These are phyloP conservation scores for Choreutis nemorana DNA, from an alignment of 2,888 invertebrate species.

Conservation along the genomic window DNA sequence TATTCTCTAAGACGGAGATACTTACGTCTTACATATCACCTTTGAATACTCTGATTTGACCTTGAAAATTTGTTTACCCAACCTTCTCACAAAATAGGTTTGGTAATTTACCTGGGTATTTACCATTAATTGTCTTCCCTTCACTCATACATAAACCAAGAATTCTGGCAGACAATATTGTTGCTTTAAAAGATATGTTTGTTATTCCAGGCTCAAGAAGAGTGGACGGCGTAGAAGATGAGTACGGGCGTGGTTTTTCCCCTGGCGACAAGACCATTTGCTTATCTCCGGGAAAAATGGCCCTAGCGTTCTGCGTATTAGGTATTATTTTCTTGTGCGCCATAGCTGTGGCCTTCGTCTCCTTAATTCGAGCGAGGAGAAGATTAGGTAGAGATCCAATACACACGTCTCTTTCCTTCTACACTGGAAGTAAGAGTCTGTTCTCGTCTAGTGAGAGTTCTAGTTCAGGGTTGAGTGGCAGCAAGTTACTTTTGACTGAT, in stretches of 20 bases:
- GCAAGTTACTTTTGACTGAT: constrained; percentile 67
- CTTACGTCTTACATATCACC: too few species aligned
- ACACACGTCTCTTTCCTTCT: constrained; percentile 63
- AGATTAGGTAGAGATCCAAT: constrained; percentile 52
- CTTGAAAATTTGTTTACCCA: too few species aligned
- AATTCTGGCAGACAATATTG: background rate
- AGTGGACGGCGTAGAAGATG: constrained; percentile 47
- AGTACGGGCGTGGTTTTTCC: constrained; percentile 46
- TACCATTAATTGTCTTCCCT: too few species aligned
- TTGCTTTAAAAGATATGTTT: too few species aligned
- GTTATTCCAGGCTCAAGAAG: constrained; percentile 44
- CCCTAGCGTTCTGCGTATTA: constrained; percentile 75
- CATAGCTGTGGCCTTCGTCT: constrained; percentile 73
- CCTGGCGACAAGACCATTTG: constrained; percentile 73
- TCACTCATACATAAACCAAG: too few species aligned
- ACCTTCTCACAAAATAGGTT: too few species aligned
- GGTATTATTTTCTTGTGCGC: constrained; percentile 77
- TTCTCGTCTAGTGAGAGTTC: constrained; percentile 69
- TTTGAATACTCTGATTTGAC: too few species aligned
- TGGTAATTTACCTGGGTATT: too few species aligned
- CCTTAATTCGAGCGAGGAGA: constrained; percentile 69
- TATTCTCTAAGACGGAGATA: too few species aligned
- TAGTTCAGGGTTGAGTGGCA: constrained; percentile 67
- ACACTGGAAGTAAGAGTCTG: constrained; percentile 67
- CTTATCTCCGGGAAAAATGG: constrained; percentile 79